Conservation (phyloP, 2,888 invertebrate genomes). For the Nymphalis polychloros region DNA sequence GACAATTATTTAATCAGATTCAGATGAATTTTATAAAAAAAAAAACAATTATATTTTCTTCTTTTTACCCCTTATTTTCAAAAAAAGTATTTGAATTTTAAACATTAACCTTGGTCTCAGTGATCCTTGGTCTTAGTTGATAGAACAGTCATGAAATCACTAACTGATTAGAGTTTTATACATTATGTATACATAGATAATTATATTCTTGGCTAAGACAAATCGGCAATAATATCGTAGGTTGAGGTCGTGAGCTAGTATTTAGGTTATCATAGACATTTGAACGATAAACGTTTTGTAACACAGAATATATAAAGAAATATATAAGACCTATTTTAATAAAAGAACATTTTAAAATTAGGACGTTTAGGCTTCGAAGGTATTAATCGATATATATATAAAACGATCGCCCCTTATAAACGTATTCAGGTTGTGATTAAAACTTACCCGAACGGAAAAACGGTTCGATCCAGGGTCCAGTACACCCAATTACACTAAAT, state of each 20-base stretch:
- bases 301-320: background rate
- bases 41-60: too few species aligned
- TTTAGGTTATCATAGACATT: slow-evolving; percentile 28
- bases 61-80: too few species aligned
- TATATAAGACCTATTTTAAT: background rate
- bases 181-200: background rate
- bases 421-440: slow-evolving; percentile 16
- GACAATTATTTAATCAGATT: too few species aligned
- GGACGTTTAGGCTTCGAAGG: slow-evolving; percentile 8
- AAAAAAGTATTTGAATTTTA: too few species aligned
- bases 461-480: background rate
- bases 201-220: slow-evolving; percentile 1
- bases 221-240: slow-evolving; percentile 18
- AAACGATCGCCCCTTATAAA: background rate
- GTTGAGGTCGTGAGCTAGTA: slow-evolving; percentile 27
- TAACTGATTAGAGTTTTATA: too few species aligned
- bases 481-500: slow-evolving; percentile 24
- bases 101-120: too few species aligned
- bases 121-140: too few species aligned
- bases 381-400: too few species aligned
- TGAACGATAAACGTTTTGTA: background rate
- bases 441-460: slow-evolving; percentile 33
- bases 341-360: background rate
- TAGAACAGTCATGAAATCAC: too few species aligned
- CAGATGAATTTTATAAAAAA: too few species aligned